Conservation (phyloP, 2,113 vertebrate species). For the Orcinus orca region DNA sequence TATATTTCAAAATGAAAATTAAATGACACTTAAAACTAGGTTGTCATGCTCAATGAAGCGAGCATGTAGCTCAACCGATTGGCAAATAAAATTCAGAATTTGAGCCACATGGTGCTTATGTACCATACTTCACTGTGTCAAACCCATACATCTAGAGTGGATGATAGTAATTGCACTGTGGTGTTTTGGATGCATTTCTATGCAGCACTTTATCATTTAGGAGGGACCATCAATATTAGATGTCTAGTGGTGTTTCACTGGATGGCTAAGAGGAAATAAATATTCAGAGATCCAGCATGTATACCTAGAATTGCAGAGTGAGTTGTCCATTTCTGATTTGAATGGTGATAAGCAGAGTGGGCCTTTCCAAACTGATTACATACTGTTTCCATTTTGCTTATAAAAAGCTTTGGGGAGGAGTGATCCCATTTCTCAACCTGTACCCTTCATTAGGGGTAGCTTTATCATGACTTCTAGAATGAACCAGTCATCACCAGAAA, state of each 20-base stretch:
- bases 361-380: background rate
- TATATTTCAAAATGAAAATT: slow-evolving; percentile 99
- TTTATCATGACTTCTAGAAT: background rate
- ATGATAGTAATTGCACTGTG: slow-evolving; percentile 82
- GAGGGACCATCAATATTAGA: slow-evolving; percentile 77
- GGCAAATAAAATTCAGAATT: slow-evolving; percentile 89
- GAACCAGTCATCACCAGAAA: slow-evolving; percentile 19
- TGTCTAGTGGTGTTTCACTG: slow-evolving; percentile 74
- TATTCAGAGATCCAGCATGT: slow-evolving; percentile 61
- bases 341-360: slow-evolving; percentile 24
- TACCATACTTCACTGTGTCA: slow-evolving; percentile 85
- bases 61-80: slow-evolving; percentile 88
- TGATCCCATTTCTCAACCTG: background rate
- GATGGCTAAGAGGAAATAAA: slow-evolving; percentile 76
- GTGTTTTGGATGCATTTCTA: slow-evolving; percentile 77
- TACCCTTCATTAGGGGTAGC: background rate
- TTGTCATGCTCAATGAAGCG: slow-evolving; percentile 99
- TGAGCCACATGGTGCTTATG: slow-evolving; percentile 86
- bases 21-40: slow-evolving; percentile 99
- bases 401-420: background rate
- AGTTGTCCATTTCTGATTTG: slow-evolving; percentile 58
- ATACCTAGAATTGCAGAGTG: slow-evolving; percentile 58
- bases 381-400: slow-evolving; percentile 18
- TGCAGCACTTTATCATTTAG: slow-evolving; percentile 70
- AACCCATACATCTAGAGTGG: slow-evolving; percentile 80